phyloP scores from a whole-genome alignment of 1,140 invertebrate genomes.

The Orius insidiosus region DNA sequence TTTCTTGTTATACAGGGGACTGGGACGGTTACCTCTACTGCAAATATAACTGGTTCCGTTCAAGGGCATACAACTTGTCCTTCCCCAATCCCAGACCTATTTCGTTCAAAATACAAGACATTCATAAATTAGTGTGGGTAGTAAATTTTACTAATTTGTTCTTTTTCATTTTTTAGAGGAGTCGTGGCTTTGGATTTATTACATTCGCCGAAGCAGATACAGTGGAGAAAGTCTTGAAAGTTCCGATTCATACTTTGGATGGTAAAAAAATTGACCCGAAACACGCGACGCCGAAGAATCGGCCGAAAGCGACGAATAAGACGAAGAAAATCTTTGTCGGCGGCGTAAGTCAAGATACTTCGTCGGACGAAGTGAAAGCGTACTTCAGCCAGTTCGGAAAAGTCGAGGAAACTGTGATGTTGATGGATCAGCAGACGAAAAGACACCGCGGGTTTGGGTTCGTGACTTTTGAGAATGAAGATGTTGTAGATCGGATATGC shows the following conservation, averaged over 20 bases:
- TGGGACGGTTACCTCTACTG: too few species aligned
- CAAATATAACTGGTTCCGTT: too few species aligned
- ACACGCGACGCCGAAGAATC: conserved; percentile 78
- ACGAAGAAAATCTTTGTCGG: conserved; percentile 88
- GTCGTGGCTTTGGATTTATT: conserved; percentile 84
- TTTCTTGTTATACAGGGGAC: too few species aligned
- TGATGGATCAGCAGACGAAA: conserved; percentile 88
- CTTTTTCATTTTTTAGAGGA: conserved; percentile 42
- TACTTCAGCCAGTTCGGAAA: conserved; percentile 85
- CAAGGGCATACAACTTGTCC: too few species aligned
- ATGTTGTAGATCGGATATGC: conserved; percentile 77
- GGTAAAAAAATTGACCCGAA: conserved; percentile 88
- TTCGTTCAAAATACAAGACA: too few species aligned
- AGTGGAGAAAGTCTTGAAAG: conserved; percentile 75
- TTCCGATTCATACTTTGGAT: conserved; percentile 79
- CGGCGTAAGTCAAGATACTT: conserved; percentile 79
- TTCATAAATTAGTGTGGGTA: neutral
- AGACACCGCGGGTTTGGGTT: conserved; percentile 80
- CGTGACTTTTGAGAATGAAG: conserved; percentile 81
- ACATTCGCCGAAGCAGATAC: conserved; percentile 76
- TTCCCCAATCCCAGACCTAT: too few species aligned
- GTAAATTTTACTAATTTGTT: too few species aligned
- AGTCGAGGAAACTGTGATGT: conserved; percentile 83
- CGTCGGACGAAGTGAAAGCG: conserved; percentile 74
- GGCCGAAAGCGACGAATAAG: conserved; percentile 67